Base-by-base conservation (phyloP, 2,888 invertebrate genomes). In the Carabus problematicus region DNA sequence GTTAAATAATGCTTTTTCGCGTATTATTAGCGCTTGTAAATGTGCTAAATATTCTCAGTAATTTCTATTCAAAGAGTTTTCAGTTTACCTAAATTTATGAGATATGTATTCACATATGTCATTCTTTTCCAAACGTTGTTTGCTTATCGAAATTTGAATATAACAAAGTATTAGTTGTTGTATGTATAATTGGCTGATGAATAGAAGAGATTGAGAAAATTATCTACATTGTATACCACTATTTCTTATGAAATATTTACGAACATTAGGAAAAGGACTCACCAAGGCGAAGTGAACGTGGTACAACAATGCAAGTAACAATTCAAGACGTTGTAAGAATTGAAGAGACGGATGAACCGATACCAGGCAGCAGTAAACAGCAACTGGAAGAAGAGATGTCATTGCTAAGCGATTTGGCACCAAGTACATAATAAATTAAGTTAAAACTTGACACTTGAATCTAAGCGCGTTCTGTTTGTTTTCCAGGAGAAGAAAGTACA, bases 291-390 rank as follows among this genome's bases (percentile, higher is more conserved):
- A 56, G 8, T 12, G 52, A 59, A 6, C 42, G 61, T n/a, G 62
- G 69, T 11, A n/a, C 66, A 45, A n/a, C n/a, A n/a, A n/a, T n/a
- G n/a, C n/a, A n/a, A n/a, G 69, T 69, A 45, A 69, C 69, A 47
- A 69, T 69, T 45, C 74, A 73, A 64, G 77, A 77, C 62, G 70
- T 72, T 40, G 40, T 14, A 14, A 69, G 16, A 47, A 71, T 71
- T 67, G 73, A 74, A 8, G 74, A 73, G 8, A 75, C 76, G 8
- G 74, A 72, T 47, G 78, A 79, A 64, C 79, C 80, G 1, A 75
- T 77, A 71, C 80, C 81, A 1, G 76, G 81, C 40, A 80, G 80
- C 8, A 81, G 81, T 71, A 78, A 77, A 74, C 54, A 60, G 29
- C 9, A 18, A 47, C 78, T 79, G 60, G 62, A 61, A 56, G 80